Evolutionary conservation across 2,888 invertebrate genomes (phyloP).

Genomic region (Nomada ferruginata): DNA sequence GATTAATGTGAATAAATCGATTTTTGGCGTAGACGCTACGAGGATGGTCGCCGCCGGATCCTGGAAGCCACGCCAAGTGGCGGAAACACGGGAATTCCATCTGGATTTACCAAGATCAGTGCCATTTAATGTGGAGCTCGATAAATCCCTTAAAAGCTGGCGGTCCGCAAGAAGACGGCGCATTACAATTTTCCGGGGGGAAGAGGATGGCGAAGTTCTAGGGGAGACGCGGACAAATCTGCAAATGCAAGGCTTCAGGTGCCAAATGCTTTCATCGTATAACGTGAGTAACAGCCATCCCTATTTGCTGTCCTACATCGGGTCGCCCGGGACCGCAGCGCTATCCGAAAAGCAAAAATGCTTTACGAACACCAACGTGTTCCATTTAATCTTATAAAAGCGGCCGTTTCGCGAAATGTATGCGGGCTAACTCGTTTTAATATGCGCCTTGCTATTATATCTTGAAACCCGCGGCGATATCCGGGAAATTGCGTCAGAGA

Average conservation of each 20-base stretch:
- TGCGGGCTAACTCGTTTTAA: neutral
- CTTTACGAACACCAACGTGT: neutral
- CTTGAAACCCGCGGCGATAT: no score
- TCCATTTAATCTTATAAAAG: neutral
- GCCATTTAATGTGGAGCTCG: constrained; percentile 71
- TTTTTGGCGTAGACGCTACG: constrained; percentile 59
- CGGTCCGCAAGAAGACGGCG: constrained; percentile 62
- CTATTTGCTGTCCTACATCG: constrained; percentile 30
- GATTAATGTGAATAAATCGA: constrained; percentile 69
- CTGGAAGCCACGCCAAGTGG: constrained; percentile 69
- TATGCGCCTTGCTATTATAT: neutral
- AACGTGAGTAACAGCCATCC: constrained; percentile 49
- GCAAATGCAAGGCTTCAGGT: constrained; percentile 58
- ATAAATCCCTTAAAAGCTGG: constrained; percentile 74
- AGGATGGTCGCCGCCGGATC: constrained; percentile 57
- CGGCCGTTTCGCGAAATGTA: neutral
- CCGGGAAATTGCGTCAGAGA: neutral
- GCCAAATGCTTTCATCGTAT: constrained; percentile 59
- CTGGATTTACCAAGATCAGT: constrained; percentile 75
- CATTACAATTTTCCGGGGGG: constrained; percentile 62
- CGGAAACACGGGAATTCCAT: constrained; percentile 73
- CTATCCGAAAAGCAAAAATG: neutral
- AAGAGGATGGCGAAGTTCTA: constrained; percentile 41
- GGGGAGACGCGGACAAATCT: constrained; percentile 47
- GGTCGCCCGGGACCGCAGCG: constrained; percentile 12